These are phyloP conservation scores for Mimumesa dahlbomi DNA, from an alignment of 2,888 invertebrate genomes.

Conservation along the genomic window DNA sequence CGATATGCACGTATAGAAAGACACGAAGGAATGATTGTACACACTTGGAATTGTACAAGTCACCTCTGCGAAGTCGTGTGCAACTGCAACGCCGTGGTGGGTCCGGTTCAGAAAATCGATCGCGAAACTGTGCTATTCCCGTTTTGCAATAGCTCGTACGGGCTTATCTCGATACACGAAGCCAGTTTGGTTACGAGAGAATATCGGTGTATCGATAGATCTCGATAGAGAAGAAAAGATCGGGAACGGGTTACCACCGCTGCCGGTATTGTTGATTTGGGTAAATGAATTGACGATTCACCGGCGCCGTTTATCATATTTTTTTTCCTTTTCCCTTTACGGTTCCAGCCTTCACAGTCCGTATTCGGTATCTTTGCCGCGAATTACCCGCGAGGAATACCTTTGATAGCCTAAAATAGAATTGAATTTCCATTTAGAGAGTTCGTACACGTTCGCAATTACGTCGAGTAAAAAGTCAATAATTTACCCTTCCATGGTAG, in stretches of 20 bases:
- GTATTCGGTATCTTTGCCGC: no score
- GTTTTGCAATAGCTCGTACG: conserved; percentile 35
- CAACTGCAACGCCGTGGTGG: conserved; percentile 27
- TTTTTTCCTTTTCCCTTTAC: no score
- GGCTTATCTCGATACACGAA: conserved; percentile 43
- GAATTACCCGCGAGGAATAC: no score
- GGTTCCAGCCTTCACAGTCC: no score
- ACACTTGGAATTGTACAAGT: conserved; percentile 16
- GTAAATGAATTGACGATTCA: conserved; percentile 16
- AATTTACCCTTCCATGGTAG: no score
- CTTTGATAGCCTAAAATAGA: no score
- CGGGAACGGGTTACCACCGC: conserved; percentile 19
- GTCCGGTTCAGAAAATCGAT: conserved; percentile 37
- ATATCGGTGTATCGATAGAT: conserved; percentile 34
- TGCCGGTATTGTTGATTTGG: conserved; percentile 23
- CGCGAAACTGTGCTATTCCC: conserved; percentile 41
- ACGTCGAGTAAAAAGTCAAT: no score
- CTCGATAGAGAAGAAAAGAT: conserved; percentile 36
- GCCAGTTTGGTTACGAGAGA: conserved; percentile 25
- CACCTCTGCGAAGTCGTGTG: conserved; percentile 8
- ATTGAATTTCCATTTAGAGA: no score
- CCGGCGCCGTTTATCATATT: no score
- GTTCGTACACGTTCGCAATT: no score
- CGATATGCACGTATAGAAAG: not conserved
- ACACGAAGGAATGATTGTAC: not conserved